These are phyloP conservation scores for human DNA, from an alignment of 2,113 vertebrate genomes.

Conservation along the genomic window DNA sequence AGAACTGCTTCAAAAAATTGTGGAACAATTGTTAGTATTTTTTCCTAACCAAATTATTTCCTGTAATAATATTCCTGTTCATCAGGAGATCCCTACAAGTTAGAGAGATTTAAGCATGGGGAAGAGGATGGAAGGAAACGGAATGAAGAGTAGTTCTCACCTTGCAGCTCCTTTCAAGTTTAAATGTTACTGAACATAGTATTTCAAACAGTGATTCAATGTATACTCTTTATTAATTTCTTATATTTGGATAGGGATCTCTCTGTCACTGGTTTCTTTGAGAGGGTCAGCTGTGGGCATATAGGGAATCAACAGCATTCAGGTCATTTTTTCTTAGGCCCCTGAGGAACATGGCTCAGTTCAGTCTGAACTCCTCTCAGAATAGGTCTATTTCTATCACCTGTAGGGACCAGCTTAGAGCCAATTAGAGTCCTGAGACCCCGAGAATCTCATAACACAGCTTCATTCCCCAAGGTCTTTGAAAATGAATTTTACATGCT, in stretches of 20 bases:
- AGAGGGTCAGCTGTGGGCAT: not conserved
- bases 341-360: not conserved
- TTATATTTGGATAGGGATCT: not conserved
- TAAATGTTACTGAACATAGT: not conserved
- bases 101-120: not conserved
- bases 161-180: not conserved
- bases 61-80: not conserved
- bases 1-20: not conserved
- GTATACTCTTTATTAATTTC: not conserved
- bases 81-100: not conserved
- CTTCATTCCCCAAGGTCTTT: not conserved
- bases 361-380: not conserved
- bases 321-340: not conserved
- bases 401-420: not conserved
- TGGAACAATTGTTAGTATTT: not conserved
- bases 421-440: not conserved
- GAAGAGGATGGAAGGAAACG: not conserved
- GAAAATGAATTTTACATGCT: not conserved
- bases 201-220: not conserved
- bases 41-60: not conserved
- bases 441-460: not conserved
- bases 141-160: not conserved
- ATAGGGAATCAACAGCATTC: not conserved
- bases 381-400: not conserved
- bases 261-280: not conserved